A percentile compares a stretch with the other conserved stretches of the same genome.
Evolutionary conservation across 1,140 invertebrate species (phyloP).

Genomic region (Anastatus disparis): DNA sequence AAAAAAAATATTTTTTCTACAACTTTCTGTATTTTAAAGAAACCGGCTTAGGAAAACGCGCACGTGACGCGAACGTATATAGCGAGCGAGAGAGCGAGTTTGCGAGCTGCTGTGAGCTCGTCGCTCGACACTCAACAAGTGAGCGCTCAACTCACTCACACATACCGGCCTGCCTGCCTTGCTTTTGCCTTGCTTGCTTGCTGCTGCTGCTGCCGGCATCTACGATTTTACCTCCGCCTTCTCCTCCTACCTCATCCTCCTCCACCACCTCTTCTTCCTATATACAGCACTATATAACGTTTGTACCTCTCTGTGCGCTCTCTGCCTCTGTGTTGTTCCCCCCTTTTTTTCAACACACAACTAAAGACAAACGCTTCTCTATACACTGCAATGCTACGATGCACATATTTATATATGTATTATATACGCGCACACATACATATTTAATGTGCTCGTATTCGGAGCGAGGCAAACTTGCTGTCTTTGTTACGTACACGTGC

Average conservation of each 20-base stretch:
- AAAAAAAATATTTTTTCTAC: too few species aligned
- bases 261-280: background rate
- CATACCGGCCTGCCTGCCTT: conserved; percentile 48
- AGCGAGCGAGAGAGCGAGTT: conserved; percentile 1
- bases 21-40: too few species aligned
- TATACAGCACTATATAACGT: background rate
- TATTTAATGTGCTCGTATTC: background rate
- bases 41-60: too few species aligned
- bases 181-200: too few species aligned
- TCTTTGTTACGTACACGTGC: conserved; percentile 11
- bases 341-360: too few species aligned
- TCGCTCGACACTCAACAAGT: conserved; percentile 64
- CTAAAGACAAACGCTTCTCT: too few species aligned
- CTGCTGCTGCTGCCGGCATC: conserved; percentile 37
- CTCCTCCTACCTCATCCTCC: conserved; percentile 41
- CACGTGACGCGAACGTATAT: too few species aligned
- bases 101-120: conserved; percentile 42
- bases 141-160: too few species aligned
- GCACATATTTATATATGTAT: too few species aligned
- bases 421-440: background rate
- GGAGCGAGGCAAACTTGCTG: background rate
- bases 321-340: background rate
- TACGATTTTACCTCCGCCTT: conserved; percentile 9
- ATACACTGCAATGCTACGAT: too few species aligned
- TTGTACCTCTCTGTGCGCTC: background rate